Evolutionary conservation across 2,113 vertebrate species (phyloP).

Genomic region (Vicugna pacos): DNA sequence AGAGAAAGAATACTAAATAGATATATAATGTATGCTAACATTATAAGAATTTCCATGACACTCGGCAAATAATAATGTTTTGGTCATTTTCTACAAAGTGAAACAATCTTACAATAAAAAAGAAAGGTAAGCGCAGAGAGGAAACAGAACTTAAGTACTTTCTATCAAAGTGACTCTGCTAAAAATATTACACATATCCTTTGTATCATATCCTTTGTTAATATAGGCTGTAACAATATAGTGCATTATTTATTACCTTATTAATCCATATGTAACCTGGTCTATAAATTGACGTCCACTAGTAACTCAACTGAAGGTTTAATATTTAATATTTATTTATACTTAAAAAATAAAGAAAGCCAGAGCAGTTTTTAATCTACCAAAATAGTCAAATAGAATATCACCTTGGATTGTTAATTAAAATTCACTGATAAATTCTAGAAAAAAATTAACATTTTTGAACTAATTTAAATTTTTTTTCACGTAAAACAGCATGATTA

Average conservation of each 20-base stretch:
- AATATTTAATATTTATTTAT: conserved; percentile 23
- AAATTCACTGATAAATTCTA: neutral
- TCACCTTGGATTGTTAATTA: neutral
- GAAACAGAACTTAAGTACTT: neutral
- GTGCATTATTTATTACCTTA: neutral
- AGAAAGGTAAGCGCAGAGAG: neutral
- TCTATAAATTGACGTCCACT: neutral
- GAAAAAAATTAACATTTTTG: neutral
- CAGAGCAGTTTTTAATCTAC: neutral
- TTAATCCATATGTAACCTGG: neutral
- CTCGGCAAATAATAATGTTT: neutral
- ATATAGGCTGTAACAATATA: neutral
- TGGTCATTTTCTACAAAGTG: neutral
- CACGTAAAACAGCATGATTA: neutral
- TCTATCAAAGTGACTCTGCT: neutral
- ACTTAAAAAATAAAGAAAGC: neutral
- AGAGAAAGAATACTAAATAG: conserved; percentile 3
- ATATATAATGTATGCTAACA: neutral
- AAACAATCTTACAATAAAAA: neutral
- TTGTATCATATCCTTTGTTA: neutral
- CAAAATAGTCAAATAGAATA: neutral
- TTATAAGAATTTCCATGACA: neutral
- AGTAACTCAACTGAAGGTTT: conserved; percentile 26
- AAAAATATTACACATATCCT: neutral
- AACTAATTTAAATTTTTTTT: neutral